phyloP scores from a whole-genome alignment of 2,797 vertebrate species.

The Tarsius wallacei region DNA sequence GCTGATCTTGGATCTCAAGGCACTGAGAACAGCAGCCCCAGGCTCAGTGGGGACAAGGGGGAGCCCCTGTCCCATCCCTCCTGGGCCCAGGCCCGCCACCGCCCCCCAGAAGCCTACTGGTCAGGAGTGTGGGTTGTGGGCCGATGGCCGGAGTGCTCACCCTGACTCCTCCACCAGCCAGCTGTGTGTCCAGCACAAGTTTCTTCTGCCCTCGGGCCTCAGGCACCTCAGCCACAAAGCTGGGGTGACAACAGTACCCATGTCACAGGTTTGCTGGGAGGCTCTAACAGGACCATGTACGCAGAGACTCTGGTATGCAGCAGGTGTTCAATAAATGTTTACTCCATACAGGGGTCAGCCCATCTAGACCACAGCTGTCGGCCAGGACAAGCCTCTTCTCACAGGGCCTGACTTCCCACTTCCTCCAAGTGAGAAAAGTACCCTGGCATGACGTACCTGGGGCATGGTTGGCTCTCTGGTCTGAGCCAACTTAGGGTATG shows the following conservation, averaged over 20 bases:
- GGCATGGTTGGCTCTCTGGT: background rate
- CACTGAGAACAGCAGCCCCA: too few relatives aligned
- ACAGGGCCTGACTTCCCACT: background rate
- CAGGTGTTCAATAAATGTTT: background rate
- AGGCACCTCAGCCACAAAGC: background rate
- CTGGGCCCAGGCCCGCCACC: background rate
- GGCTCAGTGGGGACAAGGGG: background rate
- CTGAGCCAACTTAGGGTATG: background rate
- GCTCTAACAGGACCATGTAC: background rate
- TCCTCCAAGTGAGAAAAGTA: background rate
- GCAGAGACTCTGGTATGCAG: background rate
- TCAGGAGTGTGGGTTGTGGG: accelerated
- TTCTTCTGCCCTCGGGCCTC: background rate
- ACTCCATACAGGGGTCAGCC: background rate
- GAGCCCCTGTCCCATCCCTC: background rate
- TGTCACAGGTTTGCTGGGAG: background rate
- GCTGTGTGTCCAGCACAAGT: background rate
- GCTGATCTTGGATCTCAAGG: background rate
- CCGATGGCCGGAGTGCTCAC: background rate
- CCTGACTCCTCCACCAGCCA: too few relatives aligned
- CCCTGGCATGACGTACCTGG: background rate
- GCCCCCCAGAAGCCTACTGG: background rate
- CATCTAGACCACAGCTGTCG: background rate
- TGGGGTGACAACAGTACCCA: background rate
- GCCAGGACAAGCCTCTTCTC: background rate